A percentile compares a stretch with the other conserved stretches of the same genome.
These are phyloP conservation scores for Pygoscelis antarcticus DNA, from an alignment of 2,113 vertebrate species.

Conservation along the genomic window DNA sequence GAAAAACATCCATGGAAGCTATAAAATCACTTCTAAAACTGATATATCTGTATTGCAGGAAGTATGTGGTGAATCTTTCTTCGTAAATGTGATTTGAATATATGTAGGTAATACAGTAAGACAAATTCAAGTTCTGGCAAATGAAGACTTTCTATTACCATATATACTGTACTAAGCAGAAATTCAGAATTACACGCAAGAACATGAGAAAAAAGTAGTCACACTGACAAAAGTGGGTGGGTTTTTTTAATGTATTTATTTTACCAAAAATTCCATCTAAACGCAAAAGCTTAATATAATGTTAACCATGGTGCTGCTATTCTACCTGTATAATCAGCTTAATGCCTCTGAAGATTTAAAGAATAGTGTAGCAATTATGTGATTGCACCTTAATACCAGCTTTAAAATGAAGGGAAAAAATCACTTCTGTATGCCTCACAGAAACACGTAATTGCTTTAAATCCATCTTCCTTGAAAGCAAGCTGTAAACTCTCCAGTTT, in stretches of 20 bases:
- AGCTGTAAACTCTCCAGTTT: conserved; percentile 1
- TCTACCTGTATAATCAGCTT: not conserved
- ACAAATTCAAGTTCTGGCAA: not conserved
- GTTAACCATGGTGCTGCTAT: not conserved
- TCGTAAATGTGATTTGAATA: not conserved
- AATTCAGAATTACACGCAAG: not conserved
- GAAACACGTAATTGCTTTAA: conserved; percentile 30
- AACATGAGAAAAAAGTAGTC: not conserved
- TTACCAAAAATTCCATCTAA: not conserved
- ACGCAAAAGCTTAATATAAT: not conserved
- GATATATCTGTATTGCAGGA: not conserved
- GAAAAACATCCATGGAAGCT: not conserved
- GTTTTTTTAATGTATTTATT: not conserved
- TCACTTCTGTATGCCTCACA: not conserved
- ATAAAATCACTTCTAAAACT: not conserved
- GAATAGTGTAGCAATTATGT: not conserved
- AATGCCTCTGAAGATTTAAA: not conserved
- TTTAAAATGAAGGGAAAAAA: conserved; percentile 1
- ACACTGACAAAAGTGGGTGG: not conserved
- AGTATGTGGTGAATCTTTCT: not conserved
- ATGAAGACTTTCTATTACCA: not conserved
- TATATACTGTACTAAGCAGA: not conserved
- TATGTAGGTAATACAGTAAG: not conserved
- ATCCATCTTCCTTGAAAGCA: conserved; percentile 27
- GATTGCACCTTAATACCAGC: not conserved